phyloP scores from a whole-genome alignment of 2,888 invertebrate genomes.

The Hybos culiciformis region DNA sequence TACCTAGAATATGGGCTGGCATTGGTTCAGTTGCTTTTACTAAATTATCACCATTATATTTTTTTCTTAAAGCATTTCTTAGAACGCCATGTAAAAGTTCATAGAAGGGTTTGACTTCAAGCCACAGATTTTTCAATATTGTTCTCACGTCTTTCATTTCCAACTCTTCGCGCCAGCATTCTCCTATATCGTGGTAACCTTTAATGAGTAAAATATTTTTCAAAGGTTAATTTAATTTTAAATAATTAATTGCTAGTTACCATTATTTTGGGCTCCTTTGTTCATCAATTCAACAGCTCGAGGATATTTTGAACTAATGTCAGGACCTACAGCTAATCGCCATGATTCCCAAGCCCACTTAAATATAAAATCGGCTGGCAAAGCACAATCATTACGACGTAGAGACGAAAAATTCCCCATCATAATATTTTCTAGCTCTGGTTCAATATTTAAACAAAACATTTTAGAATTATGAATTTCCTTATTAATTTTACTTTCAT shows the following conservation, averaged over 20 bases:
- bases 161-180: conserved; percentile 49
- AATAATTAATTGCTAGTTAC: conserved; percentile 30
- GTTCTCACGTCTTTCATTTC: conserved; percentile 45
- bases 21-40: conserved; percentile 47
- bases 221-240: background rate
- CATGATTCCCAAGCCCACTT: conserved; percentile 52
- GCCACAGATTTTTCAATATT: conserved; percentile 41
- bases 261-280: conserved; percentile 46
- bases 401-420: conserved; percentile 25
- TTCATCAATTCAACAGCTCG: conserved; percentile 46
- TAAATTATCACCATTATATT: conserved; percentile 39
- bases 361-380: conserved; percentile 34
- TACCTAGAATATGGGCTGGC: conserved; percentile 57
- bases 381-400: conserved; percentile 15
- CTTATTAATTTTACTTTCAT: background rate
- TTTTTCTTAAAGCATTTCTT: conserved; percentile 40
- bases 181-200: conserved; percentile 52
- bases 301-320: conserved; percentile 42
- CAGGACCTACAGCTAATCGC: conserved; percentile 47
- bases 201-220: conserved; percentile 9
- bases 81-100: conserved; percentile 57
- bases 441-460: conserved; percentile 46
- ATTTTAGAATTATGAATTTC: conserved; percentile 9
- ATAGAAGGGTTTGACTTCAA: conserved; percentile 49
- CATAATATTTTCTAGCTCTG: conserved; percentile 48